phyloP scores from a whole-genome alignment of 2,113 vertebrate genomes.

The Rhynchomys soricoides region DNA sequence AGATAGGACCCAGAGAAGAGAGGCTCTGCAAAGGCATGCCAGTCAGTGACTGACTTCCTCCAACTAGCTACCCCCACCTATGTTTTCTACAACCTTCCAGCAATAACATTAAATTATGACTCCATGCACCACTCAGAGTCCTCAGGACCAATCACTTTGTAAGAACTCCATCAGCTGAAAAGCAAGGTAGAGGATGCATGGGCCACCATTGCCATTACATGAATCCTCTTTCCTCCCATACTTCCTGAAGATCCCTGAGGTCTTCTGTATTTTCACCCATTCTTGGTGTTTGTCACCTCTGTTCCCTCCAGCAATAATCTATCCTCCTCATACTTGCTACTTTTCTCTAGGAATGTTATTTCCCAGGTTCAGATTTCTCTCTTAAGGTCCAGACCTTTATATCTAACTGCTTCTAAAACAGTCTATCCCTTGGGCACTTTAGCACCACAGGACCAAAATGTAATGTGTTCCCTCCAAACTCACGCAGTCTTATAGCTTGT shows the following conservation, averaged over 20 bases:
- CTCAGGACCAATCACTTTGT: background rate
- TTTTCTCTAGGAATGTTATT: background rate
- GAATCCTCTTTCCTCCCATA: fast-evolving
- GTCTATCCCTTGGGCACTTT: background rate
- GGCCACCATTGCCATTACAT: fast-evolving
- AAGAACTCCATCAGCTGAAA: background rate
- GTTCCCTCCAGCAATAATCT: background rate
- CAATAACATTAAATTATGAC: background rate
- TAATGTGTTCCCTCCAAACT: background rate
- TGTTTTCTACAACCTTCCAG: background rate
- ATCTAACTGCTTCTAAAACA: background rate
- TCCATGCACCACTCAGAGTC: background rate
- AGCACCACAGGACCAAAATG: background rate
- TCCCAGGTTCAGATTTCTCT: background rate
- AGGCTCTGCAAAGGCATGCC: background rate
- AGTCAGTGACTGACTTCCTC: background rate
- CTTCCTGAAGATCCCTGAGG: background rate
- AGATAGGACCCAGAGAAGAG: too few relatives aligned
- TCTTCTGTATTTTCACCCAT: background rate
- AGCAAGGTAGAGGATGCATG: background rate
- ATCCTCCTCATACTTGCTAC: background rate
- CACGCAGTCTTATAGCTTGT: fast-evolving
- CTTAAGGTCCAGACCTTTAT: background rate
- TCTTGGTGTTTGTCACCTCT: background rate
- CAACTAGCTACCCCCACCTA: background rate